These are phyloP conservation scores for Drosophila atroscutellata DNA, from an alignment of 2,888 invertebrate genomes.

Conservation along the genomic window DNA sequence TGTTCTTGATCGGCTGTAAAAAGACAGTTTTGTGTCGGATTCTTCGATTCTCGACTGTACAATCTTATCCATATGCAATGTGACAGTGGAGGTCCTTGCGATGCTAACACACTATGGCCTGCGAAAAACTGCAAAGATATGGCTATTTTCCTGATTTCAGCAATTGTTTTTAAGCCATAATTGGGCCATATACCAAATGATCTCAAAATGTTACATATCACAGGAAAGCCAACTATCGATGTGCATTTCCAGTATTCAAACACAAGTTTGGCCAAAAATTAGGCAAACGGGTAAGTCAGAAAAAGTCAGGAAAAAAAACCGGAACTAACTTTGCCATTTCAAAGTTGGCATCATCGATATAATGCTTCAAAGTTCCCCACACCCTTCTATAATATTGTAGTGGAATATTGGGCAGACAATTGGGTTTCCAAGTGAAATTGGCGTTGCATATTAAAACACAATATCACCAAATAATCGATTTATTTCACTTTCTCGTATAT, in stretches of 20 bases:
- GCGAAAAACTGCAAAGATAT: not conserved
- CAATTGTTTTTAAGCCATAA: not conserved
- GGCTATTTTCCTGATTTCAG: not conserved
- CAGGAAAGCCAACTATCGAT: not conserved
- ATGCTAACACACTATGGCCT: not conserved
- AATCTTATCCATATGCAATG: not conserved
- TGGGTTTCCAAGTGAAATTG: conserved; percentile 33
- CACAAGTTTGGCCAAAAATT: not conserved
- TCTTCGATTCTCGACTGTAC: not conserved
- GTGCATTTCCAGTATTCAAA: not conserved
- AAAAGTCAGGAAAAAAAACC: too few relatives aligned
- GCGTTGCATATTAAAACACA: conserved; percentile 60
- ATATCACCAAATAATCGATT: conserved; percentile 70
- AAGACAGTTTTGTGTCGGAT: not conserved
- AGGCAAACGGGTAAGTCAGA: not conserved
- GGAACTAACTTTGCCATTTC: too few relatives aligned
- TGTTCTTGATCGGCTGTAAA: not conserved
- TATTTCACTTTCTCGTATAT: conserved; percentile 60
- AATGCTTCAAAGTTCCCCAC: not conserved
- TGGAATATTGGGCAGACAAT: not conserved
- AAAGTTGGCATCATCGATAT: not conserved
- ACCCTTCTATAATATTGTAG: not conserved
- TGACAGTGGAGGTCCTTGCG: not conserved
- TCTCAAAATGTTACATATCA: not conserved
- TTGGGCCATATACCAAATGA: not conserved